Evolutionary conservation across 2,888 invertebrate species (phyloP), one percentile per base, ranked within the genome.

Genomic region (Hydropsyche betteni): DNA sequence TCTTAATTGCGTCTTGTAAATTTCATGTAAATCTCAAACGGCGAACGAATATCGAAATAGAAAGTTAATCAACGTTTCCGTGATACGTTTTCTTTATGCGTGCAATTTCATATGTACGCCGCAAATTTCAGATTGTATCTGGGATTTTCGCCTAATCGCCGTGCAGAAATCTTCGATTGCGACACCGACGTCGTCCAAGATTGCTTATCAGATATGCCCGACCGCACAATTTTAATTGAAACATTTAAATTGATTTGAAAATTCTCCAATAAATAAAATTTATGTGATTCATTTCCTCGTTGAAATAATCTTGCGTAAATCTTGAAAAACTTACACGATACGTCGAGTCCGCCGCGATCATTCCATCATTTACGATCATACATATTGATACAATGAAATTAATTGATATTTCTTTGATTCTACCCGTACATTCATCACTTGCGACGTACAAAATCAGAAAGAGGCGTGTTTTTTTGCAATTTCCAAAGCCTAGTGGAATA

Each of bases 1-100:
- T 78, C 77, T 78, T 78, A 74, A 78, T 74, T 78, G 74, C 72
- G 53, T 50, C 71, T 74, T 78, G 76, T 78, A 76, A 69, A 74
- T 71, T 74, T 68, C 76, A 74, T 76, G 77, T 78, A 74, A 74
- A 69, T 68, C 51, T 52, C 51, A 52, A 61, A 52, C 51, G 74
- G 61, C 68, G 36, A 44, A 38, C n/a, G 68, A 69, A 55, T 51
- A 74, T 74, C 74, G 73, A 70, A 70, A 70, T 53, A 52, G 70
- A 70, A 70, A 70, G 70, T 70, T 70, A 70, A 70, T 70, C 70
- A 70, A 70, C 51, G 44, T n/a, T 70, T 53, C 52, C 70, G 70
- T 53, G 70, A 70, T 51, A 53, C 70, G 52, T 70, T 70, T 64
- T 64, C 64, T 64, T 64, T 64, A 36, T 64, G 64, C 34, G 64